Evolutionary conservation across 2,888 invertebrate species (phyloP), one percentile per base, ranked within the genome.

Genomic region (Trichogramma dendrolimi): DNA sequence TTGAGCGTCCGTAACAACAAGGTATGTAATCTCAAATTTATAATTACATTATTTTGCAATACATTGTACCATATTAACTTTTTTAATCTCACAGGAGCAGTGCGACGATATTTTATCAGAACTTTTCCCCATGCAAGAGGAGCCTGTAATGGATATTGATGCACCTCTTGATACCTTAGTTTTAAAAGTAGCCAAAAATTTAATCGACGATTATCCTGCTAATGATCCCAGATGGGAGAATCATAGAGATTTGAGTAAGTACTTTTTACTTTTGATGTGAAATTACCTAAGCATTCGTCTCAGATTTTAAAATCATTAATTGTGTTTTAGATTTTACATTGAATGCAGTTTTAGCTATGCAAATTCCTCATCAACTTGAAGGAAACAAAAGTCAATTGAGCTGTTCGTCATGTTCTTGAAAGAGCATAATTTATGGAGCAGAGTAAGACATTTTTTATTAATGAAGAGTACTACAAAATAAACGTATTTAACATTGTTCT

Each of bases 151-250:
- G 68, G 80, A 81, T 58, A 76, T 82, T 8, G 82, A 82, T 69
- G 80, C 83, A 7, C 79, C 80, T 46, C 73, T 87, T 52, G 85
- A 86, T 72, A 83, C 83, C 66, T 81, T 86, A 55, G 85, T 89
- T n/a, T 77, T 87, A 10, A 80, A 82, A 58, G 85, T 93, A 40
- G 91, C 91, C 61, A 82, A 84, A 63, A 90, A 92, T 75, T 83
- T 95, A 70, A 85, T 94, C 60, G 91, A 96, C 76, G 95, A 96
- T 79, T 86, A 88, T 68, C 95, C 96, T 1, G 88, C 90, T 0
- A 88, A 91, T 10, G 96, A 96, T 83, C 96, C 96, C 1, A 80
- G 90, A 57, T 90, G 89, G 89, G 81, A 84, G 1, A 84, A 84
- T 69, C 78, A 76, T 44, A 75, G 76, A 67, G 75, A 77, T 60